Base-by-base conservation (phyloP, 2,888 invertebrate species). In the Cephus spinipes region DNA sequence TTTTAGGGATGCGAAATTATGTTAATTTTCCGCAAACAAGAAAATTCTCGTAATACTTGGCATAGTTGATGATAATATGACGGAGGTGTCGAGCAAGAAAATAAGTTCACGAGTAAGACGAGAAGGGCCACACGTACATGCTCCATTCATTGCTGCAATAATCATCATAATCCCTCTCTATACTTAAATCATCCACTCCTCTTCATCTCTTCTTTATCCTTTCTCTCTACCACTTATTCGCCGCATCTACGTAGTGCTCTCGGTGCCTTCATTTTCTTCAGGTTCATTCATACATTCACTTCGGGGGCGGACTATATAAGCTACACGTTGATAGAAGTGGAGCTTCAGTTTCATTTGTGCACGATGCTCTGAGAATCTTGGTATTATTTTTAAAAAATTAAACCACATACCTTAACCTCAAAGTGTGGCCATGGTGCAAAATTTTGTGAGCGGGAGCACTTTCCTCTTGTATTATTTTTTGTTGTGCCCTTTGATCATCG, bases 221-320 rank as follows among this genome's bases (percentile, higher is more conserved):
- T 40, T 15, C 1, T 40, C 40, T 40, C 23, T 15, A 23, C 40
- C 15, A 40, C 40, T 40, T 23, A 23, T 23, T 40, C 23, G 0
- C 40, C 2, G 40, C 23, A 23, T 40, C 40, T 40, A 40, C 23
- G 40, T 40, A 40, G 40, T 15, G 40, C 15, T 23, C 40, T 40
- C 23, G 1, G 40, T 40, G 40, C 15, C 6, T 23, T 40, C 40
- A 40, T 15, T 40, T 23, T 40, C 23, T 23, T 40, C 40, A 40
- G 40, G 40, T 40, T 85, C 84, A 84, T 88, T 87, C 88, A 87
- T 85, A 83, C 80, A 79, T 68, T 82, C 77, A 74, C 83, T 80
- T 81, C 84, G 87, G 87, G 84, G 87, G 86, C 84, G 87, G 87
- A 83, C 85, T 86, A 86, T 87, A 87, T 87, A 87, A 88, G 84